Conservation (phyloP, 1,140 invertebrate species). For the Pogonognathellus flavescens region DNA sequence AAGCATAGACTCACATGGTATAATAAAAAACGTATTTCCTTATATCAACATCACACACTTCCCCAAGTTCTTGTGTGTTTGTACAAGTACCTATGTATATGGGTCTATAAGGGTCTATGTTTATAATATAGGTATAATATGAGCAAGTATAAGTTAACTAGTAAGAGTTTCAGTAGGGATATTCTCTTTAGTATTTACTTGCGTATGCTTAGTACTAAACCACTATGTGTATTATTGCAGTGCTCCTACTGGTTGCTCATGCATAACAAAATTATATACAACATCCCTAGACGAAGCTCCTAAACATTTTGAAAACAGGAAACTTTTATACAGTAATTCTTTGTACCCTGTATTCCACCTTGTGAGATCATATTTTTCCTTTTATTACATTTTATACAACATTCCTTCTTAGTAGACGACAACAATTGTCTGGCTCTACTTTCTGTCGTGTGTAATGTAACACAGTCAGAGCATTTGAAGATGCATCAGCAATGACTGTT, state of each 20-base stretch:
- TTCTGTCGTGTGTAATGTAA: not conserved
- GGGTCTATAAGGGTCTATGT: no score
- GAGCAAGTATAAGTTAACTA: no score
- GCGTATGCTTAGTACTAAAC: not conserved
- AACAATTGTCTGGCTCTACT: conserved; percentile 19
- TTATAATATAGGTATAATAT: no score
- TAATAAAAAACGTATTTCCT: conserved; percentile 16
- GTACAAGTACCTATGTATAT: not conserved
- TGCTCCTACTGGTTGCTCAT: conserved; percentile 12
- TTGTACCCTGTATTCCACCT: not conserved
- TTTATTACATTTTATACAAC: conserved; percentile 34
- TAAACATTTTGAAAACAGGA: conserved; percentile 3
- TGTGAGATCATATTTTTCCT: conserved; percentile 29
- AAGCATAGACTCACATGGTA: not conserved
- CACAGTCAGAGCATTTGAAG: not conserved
- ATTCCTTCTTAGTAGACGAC: conserved; percentile 12
- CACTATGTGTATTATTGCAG: not conserved
- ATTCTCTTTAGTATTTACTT: no score
- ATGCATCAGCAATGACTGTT: not conserved
- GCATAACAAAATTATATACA: conserved; percentile 13
- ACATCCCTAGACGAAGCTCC: not conserved
- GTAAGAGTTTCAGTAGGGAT: no score
- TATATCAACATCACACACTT: conserved; percentile 32
- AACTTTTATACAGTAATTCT: conserved; percentile 26
- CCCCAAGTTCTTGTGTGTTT: not conserved